These are phyloP conservation scores for Mus minutoides DNA, from an alignment of 2,797 vertebrate species.

Conservation along the genomic window DNA sequence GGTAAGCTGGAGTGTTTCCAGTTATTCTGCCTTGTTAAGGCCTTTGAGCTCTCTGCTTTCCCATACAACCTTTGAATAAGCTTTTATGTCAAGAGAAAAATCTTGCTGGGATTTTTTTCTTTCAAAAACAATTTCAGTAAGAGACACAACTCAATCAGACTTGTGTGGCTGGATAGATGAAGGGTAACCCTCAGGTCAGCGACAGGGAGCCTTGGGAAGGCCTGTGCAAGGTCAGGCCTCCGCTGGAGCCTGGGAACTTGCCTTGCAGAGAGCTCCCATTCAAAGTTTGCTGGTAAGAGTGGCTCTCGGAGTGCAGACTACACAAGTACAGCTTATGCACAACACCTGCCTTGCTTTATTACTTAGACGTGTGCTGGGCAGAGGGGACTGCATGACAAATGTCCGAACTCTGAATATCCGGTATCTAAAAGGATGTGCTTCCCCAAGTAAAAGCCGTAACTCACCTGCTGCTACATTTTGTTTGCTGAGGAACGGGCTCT, in stretches of 20 bases:
- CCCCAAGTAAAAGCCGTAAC: background rate
- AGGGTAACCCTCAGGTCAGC: background rate
- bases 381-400: background rate
- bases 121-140: background rate
- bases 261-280: background rate
- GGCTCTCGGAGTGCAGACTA: background rate
- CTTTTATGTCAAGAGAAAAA: constrained; percentile 15
- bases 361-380: background rate
- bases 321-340: background rate
- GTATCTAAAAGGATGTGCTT: background rate
- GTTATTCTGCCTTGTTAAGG: background rate
- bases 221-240: background rate
- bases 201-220: background rate
- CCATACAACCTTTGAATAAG: constrained; percentile 2
- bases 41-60: background rate
- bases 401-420: background rate
- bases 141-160: background rate
- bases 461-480: background rate
- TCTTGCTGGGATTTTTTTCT: background rate
- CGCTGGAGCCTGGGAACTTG: background rate
- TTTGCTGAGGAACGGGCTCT: background rate
- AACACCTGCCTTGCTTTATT: background rate
- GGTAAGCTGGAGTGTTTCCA: background rate
- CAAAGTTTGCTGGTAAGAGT: background rate
- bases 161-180: background rate